phyloP scores from a whole-genome alignment of 2,113 vertebrate genomes.

The Indicator indicator region DNA sequence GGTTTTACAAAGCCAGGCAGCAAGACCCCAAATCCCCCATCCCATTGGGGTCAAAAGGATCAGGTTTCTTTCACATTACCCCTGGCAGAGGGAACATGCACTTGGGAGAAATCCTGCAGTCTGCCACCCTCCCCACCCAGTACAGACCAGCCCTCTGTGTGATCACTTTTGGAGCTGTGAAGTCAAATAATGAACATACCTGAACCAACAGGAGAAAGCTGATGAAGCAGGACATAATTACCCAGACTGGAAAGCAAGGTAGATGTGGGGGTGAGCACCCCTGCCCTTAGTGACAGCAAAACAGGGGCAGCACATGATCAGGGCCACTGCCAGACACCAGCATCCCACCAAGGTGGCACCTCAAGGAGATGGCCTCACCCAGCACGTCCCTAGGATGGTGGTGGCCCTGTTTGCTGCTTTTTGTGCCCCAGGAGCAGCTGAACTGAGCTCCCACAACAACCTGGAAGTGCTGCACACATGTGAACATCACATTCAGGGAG shows the following conservation, averaged over 20 bases:
- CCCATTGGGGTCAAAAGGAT: background rate
- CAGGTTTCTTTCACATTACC: background rate
- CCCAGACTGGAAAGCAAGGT: conserved; percentile 34
- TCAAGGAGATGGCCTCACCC: background rate
- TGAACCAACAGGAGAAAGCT: conserved; percentile 27
- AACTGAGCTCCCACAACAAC: background rate
- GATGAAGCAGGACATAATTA: conserved; percentile 14
- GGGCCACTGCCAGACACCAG: background rate
- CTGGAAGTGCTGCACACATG: background rate
- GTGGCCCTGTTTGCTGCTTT: background rate
- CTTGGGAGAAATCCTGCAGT: conserved; percentile 18
- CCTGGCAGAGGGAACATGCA: background rate
- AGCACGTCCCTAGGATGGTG: rapidly evolving
- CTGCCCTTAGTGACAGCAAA: background rate
- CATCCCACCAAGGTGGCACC: background rate
- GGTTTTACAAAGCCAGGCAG: conserved; percentile 30
- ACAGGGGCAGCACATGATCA: background rate
- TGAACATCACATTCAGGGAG: background rate
- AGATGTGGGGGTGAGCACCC: background rate
- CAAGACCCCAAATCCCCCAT: conserved; percentile 34
- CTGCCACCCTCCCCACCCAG: background rate
- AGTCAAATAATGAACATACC: conserved; percentile 27
- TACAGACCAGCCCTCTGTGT: background rate
- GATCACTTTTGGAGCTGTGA: background rate
- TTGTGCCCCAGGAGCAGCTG: background rate